These are phyloP conservation scores for Epizoanthus fatuus DNA, from an alignment of 92 coral and sea anemone genomes.

Conservation along the genomic window DNA sequence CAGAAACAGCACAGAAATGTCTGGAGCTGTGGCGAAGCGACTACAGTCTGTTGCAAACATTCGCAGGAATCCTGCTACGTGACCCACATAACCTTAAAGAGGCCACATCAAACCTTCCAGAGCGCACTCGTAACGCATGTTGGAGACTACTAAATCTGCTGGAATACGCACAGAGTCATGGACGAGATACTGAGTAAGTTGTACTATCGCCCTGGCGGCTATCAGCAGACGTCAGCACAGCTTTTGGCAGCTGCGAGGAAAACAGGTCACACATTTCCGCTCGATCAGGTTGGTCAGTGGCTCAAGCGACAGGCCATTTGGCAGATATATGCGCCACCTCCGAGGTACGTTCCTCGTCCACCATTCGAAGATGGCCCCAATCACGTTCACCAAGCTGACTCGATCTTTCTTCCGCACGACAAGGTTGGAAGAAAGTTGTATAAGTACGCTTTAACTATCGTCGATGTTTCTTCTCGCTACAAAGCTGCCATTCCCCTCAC, in stretches of 20 bases:
- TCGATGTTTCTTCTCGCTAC: conserved; percentile 25
- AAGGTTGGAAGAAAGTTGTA: conserved; percentile 1
- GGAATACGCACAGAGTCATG: conserved; percentile 1
- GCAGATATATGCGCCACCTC: conserved; percentile 27
- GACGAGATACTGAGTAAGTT: conserved; percentile 3
- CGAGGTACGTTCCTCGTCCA: conserved; percentile 24
- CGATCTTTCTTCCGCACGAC: conserved; percentile 10
- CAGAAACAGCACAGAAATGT: conserved; percentile 18
- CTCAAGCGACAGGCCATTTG: conserved; percentile 2
- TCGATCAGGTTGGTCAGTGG: conserved; percentile 1
- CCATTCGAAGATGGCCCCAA: conserved; percentile 39
- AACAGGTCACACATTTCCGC: background rate
- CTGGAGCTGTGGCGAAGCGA: conserved; percentile 33
- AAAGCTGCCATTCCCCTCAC: conserved; percentile 12
- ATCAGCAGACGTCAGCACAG: background rate
- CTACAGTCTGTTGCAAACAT: background rate
- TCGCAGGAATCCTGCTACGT: conserved; percentile 28
- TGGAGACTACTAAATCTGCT: conserved; percentile 28
- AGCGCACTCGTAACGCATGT: conserved; percentile 24
- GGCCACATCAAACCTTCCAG: conserved; percentile 8
- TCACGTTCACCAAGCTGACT: conserved; percentile 18
- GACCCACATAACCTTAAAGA: background rate
- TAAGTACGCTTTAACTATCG: conserved; percentile 21
- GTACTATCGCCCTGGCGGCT: background rate
- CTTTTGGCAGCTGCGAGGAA: background rate